Evolutionary conservation across 2,797 vertebrate genomes (phyloP).

Genomic region (Yasuhikotakia modesta): DNA sequence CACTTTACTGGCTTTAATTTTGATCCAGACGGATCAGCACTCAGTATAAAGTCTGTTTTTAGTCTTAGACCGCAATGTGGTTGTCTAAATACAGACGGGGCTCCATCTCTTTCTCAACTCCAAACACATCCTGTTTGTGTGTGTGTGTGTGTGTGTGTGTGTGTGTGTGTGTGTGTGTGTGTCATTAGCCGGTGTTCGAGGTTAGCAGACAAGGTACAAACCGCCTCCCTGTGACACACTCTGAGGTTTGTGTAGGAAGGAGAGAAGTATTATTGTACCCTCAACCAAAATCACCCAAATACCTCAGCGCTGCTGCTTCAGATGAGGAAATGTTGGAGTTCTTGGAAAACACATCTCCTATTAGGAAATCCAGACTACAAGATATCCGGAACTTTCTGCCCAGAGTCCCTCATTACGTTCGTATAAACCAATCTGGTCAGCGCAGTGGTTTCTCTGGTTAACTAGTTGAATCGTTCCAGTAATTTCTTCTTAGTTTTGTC

Average conservation of each 20-base stretch:
- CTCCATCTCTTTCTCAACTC: conserved; percentile 53
- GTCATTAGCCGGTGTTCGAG: conserved; percentile 73
- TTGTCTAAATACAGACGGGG: conserved; percentile 29
- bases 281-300: conserved; percentile 34
- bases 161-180: conserved; percentile 50
- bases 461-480: conserved; percentile 14
- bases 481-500: conserved; percentile 17
- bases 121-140: conserved; percentile 64
- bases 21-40: conserved; percentile 32
- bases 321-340: conserved; percentile 31
- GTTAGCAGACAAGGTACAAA: conserved; percentile 57
- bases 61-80: conserved; percentile 34
- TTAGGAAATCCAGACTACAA: conserved; percentile 30
- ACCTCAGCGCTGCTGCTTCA: conserved; percentile 8
- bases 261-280: conserved; percentile 31
- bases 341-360: conserved; percentile 32
- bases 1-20: conserved; percentile 23
- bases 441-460: conserved; percentile 24
- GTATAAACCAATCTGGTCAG: conserved; percentile 20
- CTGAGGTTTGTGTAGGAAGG: conserved; percentile 60
- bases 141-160: conserved; percentile 56
- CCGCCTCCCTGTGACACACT: conserved; percentile 65
- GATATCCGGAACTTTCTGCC: conserved; percentile 24
- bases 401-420: conserved; percentile 16
- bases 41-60: conserved; percentile 44